These are phyloP conservation scores for Eulemur albifrons DNA, from an alignment of 2,797 vertebrate genomes.

Conservation along the genomic window DNA sequence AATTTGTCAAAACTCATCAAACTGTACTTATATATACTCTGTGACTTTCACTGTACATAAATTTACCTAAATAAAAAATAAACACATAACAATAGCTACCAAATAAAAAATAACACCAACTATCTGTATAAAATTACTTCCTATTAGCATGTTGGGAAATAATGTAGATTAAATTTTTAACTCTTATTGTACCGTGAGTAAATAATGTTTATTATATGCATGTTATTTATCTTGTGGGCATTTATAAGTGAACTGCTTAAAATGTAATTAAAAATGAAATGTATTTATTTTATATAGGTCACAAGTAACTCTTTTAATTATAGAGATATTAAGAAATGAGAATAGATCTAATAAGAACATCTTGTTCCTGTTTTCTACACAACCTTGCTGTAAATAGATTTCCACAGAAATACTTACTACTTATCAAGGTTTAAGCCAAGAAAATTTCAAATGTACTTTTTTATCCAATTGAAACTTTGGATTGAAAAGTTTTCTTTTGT, in stretches of 20 bases:
- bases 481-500: slow-evolving; percentile 58
- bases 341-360: slow-evolving; percentile 34
- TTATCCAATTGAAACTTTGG: slow-evolving; percentile 44
- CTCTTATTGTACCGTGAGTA: neutral
- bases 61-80: neutral
- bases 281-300: neutral
- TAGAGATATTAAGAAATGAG: neutral
- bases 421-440: slow-evolving; percentile 52
- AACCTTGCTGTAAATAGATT: slow-evolving; percentile 19
- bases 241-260: neutral
- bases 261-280: slow-evolving; percentile 24
- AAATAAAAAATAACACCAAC: neutral
- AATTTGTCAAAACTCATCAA: neutral
- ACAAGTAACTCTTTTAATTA: neutral
- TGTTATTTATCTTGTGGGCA: neutral
- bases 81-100: neutral
- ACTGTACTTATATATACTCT: neutral
- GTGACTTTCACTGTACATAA: neutral
- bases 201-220: neutral
- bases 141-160: neutral
- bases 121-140: neutral
- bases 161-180: neutral
- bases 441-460: slow-evolving; percentile 55
- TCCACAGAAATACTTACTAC: slow-evolving; percentile 53
- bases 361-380: slow-evolving; percentile 2